These are phyloP conservation scores for Orgyia antiqua DNA, from an alignment of 2,888 invertebrate species.

Conservation along the genomic window DNA sequence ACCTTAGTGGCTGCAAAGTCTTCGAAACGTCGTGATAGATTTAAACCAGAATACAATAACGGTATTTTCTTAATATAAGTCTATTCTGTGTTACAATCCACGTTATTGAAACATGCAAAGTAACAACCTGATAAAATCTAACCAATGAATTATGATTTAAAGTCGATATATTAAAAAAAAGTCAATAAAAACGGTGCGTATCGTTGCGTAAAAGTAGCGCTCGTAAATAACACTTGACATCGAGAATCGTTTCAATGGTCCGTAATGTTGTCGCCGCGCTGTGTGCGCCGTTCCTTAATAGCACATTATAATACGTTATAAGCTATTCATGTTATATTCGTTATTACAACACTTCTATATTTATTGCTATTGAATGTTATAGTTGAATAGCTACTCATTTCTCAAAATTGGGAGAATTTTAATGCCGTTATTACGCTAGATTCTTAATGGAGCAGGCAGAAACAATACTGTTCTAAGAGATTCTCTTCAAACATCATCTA, in stretches of 20 bases:
- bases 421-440: background rate
- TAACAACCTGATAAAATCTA: too few relatives aligned
- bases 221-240: slow-evolving; percentile 44
- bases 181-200: slow-evolving; percentile 28
- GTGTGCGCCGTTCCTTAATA: slow-evolving; percentile 45
- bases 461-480: too few relatives aligned
- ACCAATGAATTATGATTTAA: slow-evolving; percentile 9
- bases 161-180: slow-evolving; percentile 13
- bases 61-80: too few relatives aligned
- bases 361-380: slow-evolving; percentile 16
- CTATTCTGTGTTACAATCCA: too few relatives aligned
- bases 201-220: slow-evolving; percentile 40
- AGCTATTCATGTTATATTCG: slow-evolving; percentile 50
- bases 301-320: slow-evolving; percentile 56
- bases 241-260: slow-evolving; percentile 28
- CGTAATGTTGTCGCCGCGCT: slow-evolving; percentile 40
- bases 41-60: too few relatives aligned
- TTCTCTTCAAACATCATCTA: too few relatives aligned
- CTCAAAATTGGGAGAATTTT: slow-evolving; percentile 9
- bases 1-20: too few relatives aligned
- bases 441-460: too few relatives aligned
- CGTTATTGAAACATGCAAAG: too few relatives aligned
- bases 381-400: too few relatives aligned
- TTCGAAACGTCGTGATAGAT: too few relatives aligned
- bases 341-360: slow-evolving; percentile 31